Conservation (phyloP, 2,113 vertebrate genomes). For the Chaetorhynchus papuensis region DNA sequence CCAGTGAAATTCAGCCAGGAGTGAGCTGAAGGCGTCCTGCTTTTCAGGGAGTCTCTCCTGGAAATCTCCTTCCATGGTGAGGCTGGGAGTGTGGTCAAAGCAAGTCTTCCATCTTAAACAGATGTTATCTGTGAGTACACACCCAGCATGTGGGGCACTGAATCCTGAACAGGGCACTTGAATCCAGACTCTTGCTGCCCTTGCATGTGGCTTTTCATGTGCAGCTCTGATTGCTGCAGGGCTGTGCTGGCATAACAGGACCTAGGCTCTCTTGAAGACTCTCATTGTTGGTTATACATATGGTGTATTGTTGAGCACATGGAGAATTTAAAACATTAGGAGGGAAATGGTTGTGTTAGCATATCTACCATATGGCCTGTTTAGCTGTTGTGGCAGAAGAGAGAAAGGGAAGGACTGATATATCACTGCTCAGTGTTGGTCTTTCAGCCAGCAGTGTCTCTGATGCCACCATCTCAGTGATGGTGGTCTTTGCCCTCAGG, state of each 20-base stretch:
- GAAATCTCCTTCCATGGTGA: neutral
- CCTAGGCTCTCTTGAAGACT: neutral
- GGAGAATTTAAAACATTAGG: neutral
- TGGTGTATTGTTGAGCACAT: neutral
- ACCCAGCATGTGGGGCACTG: neutral
- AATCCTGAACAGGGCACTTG: neutral
- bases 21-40: neutral
- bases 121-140: neutral
- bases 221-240: neutral
- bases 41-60: neutral
- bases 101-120: neutral
- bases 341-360: neutral
- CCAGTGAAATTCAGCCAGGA: neutral
- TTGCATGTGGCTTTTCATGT: fast-evolving
- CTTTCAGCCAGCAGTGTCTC: neutral
- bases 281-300: neutral
- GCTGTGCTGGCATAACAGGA: neutral
- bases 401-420: neutral
- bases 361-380: neutral
- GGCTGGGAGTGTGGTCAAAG: neutral
- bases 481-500: neutral
- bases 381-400: neutral
- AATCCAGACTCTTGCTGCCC: neutral
- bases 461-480: neutral
- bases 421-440: neutral